phyloP scores from a whole-genome alignment of 2,888 invertebrate genomes.

The Abscondita cerata region DNA sequence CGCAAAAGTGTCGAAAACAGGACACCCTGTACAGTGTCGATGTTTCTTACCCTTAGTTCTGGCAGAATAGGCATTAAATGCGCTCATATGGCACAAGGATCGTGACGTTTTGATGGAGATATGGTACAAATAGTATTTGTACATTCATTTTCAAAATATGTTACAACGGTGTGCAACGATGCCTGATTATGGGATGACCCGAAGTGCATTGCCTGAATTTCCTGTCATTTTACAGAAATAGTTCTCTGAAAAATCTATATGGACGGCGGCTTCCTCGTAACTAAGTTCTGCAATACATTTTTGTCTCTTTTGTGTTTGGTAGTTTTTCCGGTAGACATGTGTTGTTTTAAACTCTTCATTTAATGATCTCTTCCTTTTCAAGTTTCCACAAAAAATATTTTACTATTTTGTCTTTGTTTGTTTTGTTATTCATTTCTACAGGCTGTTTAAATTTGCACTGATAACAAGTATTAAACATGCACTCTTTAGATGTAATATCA shows the following conservation, averaged over 20 bases:
- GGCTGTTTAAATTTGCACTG: background rate
- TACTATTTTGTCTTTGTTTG: too few species aligned
- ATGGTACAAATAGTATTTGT: constrained; percentile 7
- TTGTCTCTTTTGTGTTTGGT: constrained; percentile 9
- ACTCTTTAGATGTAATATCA: background rate
- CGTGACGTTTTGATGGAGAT: constrained; percentile 8
- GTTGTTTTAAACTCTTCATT: background rate
- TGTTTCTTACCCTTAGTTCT: too few species aligned
- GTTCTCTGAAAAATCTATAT: constrained; percentile 14
- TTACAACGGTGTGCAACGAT: constrained; percentile 8
- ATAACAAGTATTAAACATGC: background rate
- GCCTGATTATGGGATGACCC: constrained; percentile 15
- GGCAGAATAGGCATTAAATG: background rate
- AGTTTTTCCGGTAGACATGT: constrained; percentile 7
- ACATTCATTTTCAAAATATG: constrained; percentile 5
- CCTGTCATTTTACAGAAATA: constrained; percentile 14
- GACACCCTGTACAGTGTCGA: too few species aligned
- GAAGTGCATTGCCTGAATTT: constrained; percentile 20
- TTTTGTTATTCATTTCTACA: too few species aligned
- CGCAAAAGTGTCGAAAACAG: too few species aligned
- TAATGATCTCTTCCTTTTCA: background rate
- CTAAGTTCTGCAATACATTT: constrained; percentile 9
- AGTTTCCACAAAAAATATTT: too few species aligned
- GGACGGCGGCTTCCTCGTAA: constrained; percentile 17
- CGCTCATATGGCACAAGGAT: constrained; percentile 13